These are phyloP conservation scores for Zaprionus africanus DNA, from an alignment of 1,140 invertebrate species.

Conservation along the genomic window DNA sequence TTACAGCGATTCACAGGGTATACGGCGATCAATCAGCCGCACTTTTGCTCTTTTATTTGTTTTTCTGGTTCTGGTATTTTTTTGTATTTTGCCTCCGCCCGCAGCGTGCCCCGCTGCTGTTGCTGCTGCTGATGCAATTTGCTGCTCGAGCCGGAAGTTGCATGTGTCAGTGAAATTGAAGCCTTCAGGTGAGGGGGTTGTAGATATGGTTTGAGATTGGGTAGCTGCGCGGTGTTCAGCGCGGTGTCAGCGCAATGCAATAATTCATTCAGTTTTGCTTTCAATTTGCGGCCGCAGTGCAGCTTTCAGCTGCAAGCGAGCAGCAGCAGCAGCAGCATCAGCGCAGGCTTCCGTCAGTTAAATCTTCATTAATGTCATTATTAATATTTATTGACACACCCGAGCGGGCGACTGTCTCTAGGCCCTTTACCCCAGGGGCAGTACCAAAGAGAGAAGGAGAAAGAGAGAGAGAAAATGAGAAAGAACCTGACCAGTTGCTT, in stretches of 20 bases:
- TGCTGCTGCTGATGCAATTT: constrained; percentile 70
- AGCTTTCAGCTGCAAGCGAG: constrained; percentile 13
- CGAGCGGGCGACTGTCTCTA: neutral
- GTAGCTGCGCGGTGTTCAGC: neutral
- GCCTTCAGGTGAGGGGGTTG: constrained; percentile 22
- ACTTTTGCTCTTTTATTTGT: neutral
- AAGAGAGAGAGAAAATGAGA: neutral
- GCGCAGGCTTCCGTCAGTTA: constrained; percentile 44
- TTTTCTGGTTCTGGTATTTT: constrained; percentile 25
- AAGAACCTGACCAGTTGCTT: neutral
- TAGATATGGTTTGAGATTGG: neutral
- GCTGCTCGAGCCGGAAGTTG: constrained; percentile 72
- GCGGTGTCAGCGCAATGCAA: constrained; percentile 33
- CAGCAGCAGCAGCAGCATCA: neutral
- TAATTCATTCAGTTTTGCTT: constrained; percentile 51
- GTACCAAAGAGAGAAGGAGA: neutral
- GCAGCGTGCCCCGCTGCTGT: constrained; percentile 42
- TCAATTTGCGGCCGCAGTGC: constrained; percentile 60
- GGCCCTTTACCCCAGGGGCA: neutral
- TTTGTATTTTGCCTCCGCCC: constrained; percentile 37
- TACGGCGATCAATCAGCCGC: neutral
- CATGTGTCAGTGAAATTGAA: constrained; percentile 65
- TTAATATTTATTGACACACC: constrained; percentile 77
- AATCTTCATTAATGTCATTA: constrained; percentile 79
- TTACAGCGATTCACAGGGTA: neutral